A percentile compares a stretch with the other conserved stretches of the same genome.
These are phyloP conservation scores for Psilopogon haemacephalus DNA, from an alignment of 2,113 vertebrate species.

Conservation along the genomic window DNA sequence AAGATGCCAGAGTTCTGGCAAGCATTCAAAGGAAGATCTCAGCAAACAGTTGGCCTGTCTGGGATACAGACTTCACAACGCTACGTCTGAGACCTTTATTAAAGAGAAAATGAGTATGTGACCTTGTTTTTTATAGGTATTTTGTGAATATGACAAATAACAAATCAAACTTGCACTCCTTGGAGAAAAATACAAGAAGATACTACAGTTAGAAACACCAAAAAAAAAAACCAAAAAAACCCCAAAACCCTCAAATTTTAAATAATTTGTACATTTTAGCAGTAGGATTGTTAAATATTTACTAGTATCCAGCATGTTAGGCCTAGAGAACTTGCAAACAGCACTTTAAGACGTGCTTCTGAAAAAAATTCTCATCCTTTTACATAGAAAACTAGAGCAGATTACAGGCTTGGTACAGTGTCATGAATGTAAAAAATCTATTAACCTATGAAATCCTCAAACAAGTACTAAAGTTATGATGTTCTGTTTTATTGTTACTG, in stretches of 20 bases:
- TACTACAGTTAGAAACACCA: not conserved
- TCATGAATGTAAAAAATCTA: not conserved
- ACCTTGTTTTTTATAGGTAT: not conserved
- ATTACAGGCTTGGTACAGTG: not conserved
- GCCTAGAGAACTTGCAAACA: fast-evolving
- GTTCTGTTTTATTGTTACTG: not conserved
- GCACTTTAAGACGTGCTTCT: not conserved
- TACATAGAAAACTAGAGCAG: not conserved
- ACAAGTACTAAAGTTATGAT: not conserved
- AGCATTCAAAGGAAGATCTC: not conserved
- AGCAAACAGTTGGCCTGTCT: not conserved
- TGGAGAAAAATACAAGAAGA: not conserved
- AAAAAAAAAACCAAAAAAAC: too few relatives aligned
- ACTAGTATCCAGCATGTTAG: not conserved
- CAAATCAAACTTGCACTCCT: not conserved
- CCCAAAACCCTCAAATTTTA: not conserved
- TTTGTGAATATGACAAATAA: not conserved
- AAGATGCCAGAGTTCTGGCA: not conserved
- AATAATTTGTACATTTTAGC: not conserved
- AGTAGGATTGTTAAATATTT: not conserved
- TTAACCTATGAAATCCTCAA: not conserved
- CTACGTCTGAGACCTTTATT: not conserved
- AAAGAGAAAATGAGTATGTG: not conserved
- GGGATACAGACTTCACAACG: not conserved
- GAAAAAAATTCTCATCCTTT: not conserved